phyloP scores from a whole-genome alignment of 64 coral and sea anemone genomes.

The Platygyra sinensis region DNA sequence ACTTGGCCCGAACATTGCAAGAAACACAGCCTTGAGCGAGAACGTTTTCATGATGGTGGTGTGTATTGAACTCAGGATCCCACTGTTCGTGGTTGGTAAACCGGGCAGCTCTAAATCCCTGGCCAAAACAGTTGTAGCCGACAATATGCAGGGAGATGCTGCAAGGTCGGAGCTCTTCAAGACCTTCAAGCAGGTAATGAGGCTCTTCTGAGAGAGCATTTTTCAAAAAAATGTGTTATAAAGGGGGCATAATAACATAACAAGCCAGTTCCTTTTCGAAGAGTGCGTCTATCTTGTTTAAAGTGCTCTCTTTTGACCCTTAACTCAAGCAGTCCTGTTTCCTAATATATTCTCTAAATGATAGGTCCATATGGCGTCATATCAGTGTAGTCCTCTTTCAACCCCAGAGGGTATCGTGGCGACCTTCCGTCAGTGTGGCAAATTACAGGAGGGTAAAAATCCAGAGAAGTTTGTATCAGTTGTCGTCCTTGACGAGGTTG shows the following conservation, averaged over 20 bases:
- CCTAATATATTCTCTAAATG: neutral
- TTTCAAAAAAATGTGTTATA: no score
- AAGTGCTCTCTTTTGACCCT: neutral
- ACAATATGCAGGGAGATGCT: constrained; percentile 84
- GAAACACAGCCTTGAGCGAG: constrained; percentile 81
- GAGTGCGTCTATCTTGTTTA: neutral
- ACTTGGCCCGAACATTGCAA: constrained; percentile 86
- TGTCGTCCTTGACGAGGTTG: constrained; percentile 87
- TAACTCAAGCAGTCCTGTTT: no score
- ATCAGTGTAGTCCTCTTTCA: constrained; percentile 92
- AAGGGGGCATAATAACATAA: no score
- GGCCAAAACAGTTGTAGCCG: constrained; percentile 85
- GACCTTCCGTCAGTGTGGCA: constrained; percentile 83
- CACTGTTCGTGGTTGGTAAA: constrained; percentile 79
- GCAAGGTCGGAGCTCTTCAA: constrained; percentile 69
- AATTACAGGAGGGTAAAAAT: constrained; percentile 82
- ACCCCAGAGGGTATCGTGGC: constrained; percentile 89
- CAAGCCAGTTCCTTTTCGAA: no score
- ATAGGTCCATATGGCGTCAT: constrained; percentile 88
- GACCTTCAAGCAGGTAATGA: constrained; percentile 75
- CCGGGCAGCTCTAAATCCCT: constrained; percentile 85
- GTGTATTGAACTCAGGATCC: constrained; percentile 78
- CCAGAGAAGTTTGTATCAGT: constrained; percentile 74
- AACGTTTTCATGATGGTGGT: constrained; percentile 92
- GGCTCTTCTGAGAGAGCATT: neutral